phyloP scores from a whole-genome alignment of 2,113 vertebrate genomes.

The Arenaria interpres region DNA sequence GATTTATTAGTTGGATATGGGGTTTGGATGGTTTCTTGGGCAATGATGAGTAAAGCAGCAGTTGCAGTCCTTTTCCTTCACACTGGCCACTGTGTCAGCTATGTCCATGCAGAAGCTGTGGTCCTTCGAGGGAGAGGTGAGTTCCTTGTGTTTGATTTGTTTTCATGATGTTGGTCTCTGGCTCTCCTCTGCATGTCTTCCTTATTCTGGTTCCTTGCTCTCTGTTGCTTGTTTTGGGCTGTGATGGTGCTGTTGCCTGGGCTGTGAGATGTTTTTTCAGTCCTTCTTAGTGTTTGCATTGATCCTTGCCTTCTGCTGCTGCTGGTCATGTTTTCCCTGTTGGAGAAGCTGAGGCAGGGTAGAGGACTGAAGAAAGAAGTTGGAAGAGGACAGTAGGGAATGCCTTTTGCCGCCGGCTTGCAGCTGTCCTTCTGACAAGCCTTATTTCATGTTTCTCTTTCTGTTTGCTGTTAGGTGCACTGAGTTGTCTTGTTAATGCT shows the following conservation, averaged over 20 bases:
- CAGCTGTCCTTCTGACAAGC: background rate
- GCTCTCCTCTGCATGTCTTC: background rate
- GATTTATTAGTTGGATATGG: accelerated
- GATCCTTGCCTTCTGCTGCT: background rate
- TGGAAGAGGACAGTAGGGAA: accelerated
- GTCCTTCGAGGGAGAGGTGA: accelerated
- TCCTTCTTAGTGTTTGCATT: accelerated
- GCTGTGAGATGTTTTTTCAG: background rate
- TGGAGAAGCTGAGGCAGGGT: background rate
- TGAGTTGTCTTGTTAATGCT: accelerated
- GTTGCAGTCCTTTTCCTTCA: accelerated
- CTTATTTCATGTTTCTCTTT: background rate
- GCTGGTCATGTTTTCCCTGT: accelerated
- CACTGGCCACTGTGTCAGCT: accelerated
- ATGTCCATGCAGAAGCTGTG: accelerated
- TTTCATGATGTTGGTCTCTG: accelerated
- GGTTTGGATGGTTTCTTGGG: accelerated
- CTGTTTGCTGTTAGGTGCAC: accelerated
- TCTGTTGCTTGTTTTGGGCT: background rate
- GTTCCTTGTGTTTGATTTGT: background rate
- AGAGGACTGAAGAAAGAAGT: too few relatives aligned
- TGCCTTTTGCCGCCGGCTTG: background rate
- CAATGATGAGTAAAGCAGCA: accelerated
- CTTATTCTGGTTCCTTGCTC: accelerated
- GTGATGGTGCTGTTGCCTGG: background rate